Evolutionary conservation across 2,113 vertebrate species (phyloP), one percentile per base, ranked within the genome.

Genomic region (Brachyhypopomus occidentalis): DNA sequence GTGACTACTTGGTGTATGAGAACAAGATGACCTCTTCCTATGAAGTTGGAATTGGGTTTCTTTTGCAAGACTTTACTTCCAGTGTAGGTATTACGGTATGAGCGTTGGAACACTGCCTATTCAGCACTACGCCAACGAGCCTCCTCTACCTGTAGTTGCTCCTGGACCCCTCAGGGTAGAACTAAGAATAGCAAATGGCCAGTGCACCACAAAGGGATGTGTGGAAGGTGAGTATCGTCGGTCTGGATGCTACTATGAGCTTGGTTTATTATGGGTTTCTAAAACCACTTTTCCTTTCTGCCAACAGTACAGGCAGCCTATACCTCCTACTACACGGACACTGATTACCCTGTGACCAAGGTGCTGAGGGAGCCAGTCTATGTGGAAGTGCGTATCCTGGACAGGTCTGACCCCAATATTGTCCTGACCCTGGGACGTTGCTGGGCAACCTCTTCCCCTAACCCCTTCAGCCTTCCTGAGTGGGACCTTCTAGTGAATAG

Each of bases 1-100:
- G 81, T 0, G 85, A 70, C 4, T 87, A 83, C 25, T 77, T 93
- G 3, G 86, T 90, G 0, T 94, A 93, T 25, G 90, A 93, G 75
- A 93, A 94, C 86, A 87, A 88, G 82, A 91, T 94, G 91, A 84
- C 85, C 0, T 92, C 92, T 0, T 88, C 90, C 0, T 92, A 93
- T 78, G 90, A 92, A 66, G 91, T 93, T 58, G 90, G 91, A 34
- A 2, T 91, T 48, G 92, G 30, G 3, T 38, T 17, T 41, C 76
- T 62, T 0, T 20, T 25, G 0, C 73, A 79, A 93, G 91, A 73
- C 45, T 93, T 41, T 41, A 92, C 78, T 92, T 93, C 82, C 90
- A 92, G 91, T 94, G 92, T 48, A 77, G 77, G 27, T 94, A 92
- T 74, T 88, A 86, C 0, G 71, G 69, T 36, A 83, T 82, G 0